Evolutionary conservation across 2,888 invertebrate species (phyloP).

Genomic region (Synanthedon andrenaeformis): DNA sequence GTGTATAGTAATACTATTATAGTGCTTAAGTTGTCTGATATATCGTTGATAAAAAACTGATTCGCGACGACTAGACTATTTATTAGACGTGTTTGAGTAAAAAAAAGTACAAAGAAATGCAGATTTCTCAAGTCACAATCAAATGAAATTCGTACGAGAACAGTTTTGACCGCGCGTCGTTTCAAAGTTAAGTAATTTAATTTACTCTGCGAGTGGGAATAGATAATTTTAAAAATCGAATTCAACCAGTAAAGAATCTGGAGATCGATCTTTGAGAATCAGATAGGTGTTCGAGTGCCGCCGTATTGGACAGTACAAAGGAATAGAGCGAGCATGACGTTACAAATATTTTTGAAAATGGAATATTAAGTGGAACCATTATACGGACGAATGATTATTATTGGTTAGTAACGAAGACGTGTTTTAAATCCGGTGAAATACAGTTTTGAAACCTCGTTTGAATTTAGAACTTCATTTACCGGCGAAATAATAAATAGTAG

Average conservation of each 20-base stretch:
- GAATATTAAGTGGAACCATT: slow-evolving; percentile 68
- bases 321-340: slow-evolving; percentile 66
- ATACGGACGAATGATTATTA: slow-evolving; percentile 58
- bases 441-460: too few relatives aligned
- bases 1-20: too few relatives aligned
- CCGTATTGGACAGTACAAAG: slow-evolving; percentile 52
- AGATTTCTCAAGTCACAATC: neutral
- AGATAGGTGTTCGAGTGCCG: slow-evolving; percentile 42
- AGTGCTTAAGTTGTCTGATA: too few relatives aligned
- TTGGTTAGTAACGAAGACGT: slow-evolving; percentile 21
- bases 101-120: neutral
- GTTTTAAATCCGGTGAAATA: too few relatives aligned
- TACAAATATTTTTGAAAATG: slow-evolving; percentile 69
- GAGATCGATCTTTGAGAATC: slow-evolving; percentile 34
- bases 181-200: slow-evolving; percentile 26
- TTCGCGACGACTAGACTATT: slow-evolving; percentile 38
- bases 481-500: too few relatives aligned
- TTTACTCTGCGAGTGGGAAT: slow-evolving; percentile 24
- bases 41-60: too few relatives aligned
- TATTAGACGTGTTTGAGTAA: slow-evolving; percentile 11
- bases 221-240: slow-evolving; percentile 40
- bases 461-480: too few relatives aligned
- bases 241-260: slow-evolving; percentile 39
- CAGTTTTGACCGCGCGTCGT: neutral
- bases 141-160: too few relatives aligned